A percentile compares a stretch with the other conserved stretches of the same genome.
Conservation (phyloP, 2,888 invertebrate species). For the Bellardia bayeri region DNA sequence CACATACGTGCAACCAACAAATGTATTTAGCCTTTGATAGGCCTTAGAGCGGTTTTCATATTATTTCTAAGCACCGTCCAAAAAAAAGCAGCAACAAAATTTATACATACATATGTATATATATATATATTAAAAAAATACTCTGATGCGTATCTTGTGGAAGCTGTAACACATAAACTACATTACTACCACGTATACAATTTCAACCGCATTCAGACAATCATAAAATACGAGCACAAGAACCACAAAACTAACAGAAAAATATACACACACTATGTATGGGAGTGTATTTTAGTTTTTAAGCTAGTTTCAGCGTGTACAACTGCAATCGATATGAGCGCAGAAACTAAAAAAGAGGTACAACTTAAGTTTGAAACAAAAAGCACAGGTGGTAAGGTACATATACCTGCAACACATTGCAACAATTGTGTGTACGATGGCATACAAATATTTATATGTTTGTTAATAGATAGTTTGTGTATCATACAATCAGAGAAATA, state of each 20-base stretch:
- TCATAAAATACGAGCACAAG: slow-evolving; percentile 38
- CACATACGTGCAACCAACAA: neutral
- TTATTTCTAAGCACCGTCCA: slow-evolving; percentile 30
- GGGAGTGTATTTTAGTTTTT: slow-evolving; percentile 16
- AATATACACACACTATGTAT: neutral
- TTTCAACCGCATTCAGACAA: slow-evolving; percentile 42
- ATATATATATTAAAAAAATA: slow-evolving; percentile 13
- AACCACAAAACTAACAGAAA: slow-evolving; percentile 30
- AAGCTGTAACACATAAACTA: slow-evolving; percentile 21
- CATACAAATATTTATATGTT: slow-evolving; percentile 36
- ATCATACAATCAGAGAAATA: slow-evolving; percentile 26
- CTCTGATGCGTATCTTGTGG: slow-evolving; percentile 20
- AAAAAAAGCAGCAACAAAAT: slow-evolving; percentile 33
- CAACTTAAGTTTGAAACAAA: slow-evolving; percentile 46
- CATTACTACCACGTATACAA: slow-evolving; percentile 3
- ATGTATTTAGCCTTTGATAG: slow-evolving; percentile 44
- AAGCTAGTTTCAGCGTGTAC: slow-evolving; percentile 41
- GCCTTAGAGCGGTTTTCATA: slow-evolving; percentile 50
- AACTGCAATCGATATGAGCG: slow-evolving; percentile 35
- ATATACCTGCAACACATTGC: neutral
- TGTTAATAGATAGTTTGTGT: neutral
- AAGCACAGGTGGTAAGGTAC: slow-evolving; percentile 65
- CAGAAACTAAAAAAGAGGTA: neutral
- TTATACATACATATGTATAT: neutral
- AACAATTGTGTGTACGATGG: slow-evolving; percentile 29